Percentiles rank a stretch among this genome's conserved stretches.
Evolutionary conservation across 2,888 invertebrate genomes (phyloP).

Genomic region (Seladonia tumulorum): DNA sequence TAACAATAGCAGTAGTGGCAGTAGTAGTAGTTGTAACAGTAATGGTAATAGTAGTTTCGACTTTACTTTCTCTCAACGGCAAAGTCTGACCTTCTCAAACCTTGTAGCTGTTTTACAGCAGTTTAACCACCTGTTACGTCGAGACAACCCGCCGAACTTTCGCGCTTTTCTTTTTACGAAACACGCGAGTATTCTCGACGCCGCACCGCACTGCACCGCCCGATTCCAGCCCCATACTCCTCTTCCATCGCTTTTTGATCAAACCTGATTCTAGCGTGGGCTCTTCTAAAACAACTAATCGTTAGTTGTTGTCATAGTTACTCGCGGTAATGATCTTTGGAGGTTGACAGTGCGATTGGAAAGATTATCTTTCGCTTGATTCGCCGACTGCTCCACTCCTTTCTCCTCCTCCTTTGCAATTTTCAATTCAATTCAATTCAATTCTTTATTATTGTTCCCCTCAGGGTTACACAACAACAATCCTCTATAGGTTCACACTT

Average conservation of each 20-base stretch:
- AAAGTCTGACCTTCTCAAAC: constrained; percentile 52
- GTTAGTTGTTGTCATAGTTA: background rate
- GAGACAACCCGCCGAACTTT: constrained; percentile 72
- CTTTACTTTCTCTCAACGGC: constrained; percentile 34
- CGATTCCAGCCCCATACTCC: background rate
- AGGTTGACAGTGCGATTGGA: background rate
- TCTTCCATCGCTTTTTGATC: background rate
- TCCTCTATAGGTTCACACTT: too few species aligned
- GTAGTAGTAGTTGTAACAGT: background rate
- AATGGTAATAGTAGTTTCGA: constrained; percentile 46
- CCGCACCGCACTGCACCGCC: background rate
- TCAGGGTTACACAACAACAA: too few species aligned
- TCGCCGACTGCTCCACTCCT: background rate
- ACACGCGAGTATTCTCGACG: constrained; percentile 60
- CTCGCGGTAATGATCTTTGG: background rate
- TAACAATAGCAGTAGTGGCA: background rate
- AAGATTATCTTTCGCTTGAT: background rate
- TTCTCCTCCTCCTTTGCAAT: background rate
- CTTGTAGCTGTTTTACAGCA: constrained; percentile 77
- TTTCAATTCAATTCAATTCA: too few species aligned
- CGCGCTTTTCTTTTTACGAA: constrained; percentile 75
- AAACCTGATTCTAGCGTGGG: background rate
- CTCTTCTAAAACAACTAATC: background rate
- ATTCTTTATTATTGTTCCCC: too few species aligned
- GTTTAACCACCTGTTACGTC: constrained; percentile 82